Evolutionary conservation across 1,140 invertebrate genomes (phyloP).

Genomic region (Callitettix versicolor): DNA sequence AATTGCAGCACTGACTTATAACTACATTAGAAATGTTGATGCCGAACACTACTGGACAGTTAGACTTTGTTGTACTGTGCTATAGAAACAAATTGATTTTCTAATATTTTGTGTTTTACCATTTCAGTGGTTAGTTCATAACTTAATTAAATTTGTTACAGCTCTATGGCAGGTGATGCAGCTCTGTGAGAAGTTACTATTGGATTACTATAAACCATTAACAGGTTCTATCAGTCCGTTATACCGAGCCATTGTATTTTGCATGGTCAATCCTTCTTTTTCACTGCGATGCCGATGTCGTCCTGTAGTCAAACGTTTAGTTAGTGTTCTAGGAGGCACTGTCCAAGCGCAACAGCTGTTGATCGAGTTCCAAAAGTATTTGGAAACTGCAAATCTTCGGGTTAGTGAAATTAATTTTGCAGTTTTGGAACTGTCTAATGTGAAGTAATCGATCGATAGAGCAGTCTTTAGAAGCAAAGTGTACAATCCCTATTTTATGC

Average conservation of each 20-base stretch:
- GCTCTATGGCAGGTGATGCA: slow-evolving; percentile 48
- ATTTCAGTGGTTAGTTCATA: no score
- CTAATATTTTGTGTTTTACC: no score
- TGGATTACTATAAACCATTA: slow-evolving; percentile 46
- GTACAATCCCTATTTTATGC: no score
- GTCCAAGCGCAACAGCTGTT: slow-evolving; percentile 42
- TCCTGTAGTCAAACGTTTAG: slow-evolving; percentile 32
- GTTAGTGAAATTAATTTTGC: slow-evolving; percentile 3
- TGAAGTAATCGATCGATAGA: no score
- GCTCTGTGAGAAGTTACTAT: slow-evolving; percentile 50
- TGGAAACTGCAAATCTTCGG: slow-evolving; percentile 40
- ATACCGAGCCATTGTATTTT: slow-evolving; percentile 49
- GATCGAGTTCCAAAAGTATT: slow-evolving; percentile 43
- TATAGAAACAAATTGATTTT: no score
- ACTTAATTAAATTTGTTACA: slow-evolving; percentile 22
- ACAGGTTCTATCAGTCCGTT: slow-evolving; percentile 44
- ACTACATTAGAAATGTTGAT: no score
- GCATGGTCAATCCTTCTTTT: slow-evolving; percentile 38
- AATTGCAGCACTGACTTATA: no score
- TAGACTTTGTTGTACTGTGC: no score
- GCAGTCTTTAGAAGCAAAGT: no score
- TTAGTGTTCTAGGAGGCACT: slow-evolving; percentile 34
- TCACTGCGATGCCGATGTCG: slow-evolving; percentile 27
- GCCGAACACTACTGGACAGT: no score
- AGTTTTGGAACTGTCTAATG: slow-evolving; percentile 1